Conservation (phyloP, 2,113 vertebrate species). For the Phaethon lepturus region DNA sequence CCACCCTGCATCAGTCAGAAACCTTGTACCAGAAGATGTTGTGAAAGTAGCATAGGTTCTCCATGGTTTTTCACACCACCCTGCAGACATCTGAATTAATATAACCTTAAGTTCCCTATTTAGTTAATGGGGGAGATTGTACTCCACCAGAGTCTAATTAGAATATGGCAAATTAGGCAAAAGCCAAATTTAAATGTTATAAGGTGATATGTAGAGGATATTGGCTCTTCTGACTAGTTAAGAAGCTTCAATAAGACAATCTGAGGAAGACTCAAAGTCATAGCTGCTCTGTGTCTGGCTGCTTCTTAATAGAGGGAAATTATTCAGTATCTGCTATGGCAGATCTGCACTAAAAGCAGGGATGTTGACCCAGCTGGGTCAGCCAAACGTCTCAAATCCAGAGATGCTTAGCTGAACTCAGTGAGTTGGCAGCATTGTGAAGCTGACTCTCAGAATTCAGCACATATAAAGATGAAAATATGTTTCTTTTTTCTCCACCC, state of each 20-base stretch:
- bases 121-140: fast-evolving
- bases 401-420: background rate
- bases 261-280: background rate
- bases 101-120: background rate
- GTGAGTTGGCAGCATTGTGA: fast-evolving
- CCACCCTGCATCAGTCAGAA: background rate
- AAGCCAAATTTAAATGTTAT: background rate
- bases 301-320: background rate
- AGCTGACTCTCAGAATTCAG: background rate
- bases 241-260: background rate
- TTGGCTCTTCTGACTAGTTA: background rate
- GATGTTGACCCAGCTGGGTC: background rate
- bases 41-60: background rate
- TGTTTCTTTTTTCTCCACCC: background rate
- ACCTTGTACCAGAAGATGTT: background rate
- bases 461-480: background rate
- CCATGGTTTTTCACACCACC: background rate
- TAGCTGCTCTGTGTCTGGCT: background rate
- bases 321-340: background rate
- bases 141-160: background rate
- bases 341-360: background rate
- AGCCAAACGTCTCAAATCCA: background rate
- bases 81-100: background rate
- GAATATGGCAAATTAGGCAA: background rate
- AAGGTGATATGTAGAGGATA: background rate